A percentile compares a stretch with the other conserved stretches of the same genome.
phyloP scores from a whole-genome alignment of 2,797 vertebrate genomes.

The Megaceryle alcyon region DNA sequence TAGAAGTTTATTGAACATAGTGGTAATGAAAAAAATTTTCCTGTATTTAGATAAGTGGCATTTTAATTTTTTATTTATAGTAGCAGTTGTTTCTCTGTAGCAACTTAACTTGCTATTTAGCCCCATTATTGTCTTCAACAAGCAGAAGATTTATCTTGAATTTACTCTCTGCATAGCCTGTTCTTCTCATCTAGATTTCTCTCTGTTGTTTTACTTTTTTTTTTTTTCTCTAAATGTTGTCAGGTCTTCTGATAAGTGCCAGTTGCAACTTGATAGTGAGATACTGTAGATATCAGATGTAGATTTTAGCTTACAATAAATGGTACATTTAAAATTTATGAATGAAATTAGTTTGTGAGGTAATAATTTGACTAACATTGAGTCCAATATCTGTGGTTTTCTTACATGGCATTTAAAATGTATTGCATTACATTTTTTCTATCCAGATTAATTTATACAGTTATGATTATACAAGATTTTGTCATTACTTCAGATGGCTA shows the following conservation, averaged over 20 bases:
- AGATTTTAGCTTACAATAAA: background rate
- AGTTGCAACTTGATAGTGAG: background rate
- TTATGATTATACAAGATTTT: background rate
- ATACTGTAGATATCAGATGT: background rate
- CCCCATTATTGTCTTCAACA: background rate
- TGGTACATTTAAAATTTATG: background rate
- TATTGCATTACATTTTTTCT: background rate
- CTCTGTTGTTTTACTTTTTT: background rate
- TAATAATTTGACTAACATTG: background rate
- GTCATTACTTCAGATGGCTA: background rate
- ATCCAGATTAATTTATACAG: background rate
- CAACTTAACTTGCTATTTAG: background rate
- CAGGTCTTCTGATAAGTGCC: background rate
- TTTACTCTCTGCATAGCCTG: background rate
- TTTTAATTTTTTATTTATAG: background rate
- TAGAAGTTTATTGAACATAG: background rate
- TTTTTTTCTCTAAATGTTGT: background rate
- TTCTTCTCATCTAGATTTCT: background rate
- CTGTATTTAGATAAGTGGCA: background rate
- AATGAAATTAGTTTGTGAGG: background rate
- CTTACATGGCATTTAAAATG: background rate
- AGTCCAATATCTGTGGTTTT: background rate
- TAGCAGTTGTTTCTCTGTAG: background rate
- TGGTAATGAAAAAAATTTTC: background rate
- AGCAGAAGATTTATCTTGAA: background rate